Evolutionary conservation across 2,888 invertebrate species (phyloP).

Genomic region (Pinctada fucata): DNA sequence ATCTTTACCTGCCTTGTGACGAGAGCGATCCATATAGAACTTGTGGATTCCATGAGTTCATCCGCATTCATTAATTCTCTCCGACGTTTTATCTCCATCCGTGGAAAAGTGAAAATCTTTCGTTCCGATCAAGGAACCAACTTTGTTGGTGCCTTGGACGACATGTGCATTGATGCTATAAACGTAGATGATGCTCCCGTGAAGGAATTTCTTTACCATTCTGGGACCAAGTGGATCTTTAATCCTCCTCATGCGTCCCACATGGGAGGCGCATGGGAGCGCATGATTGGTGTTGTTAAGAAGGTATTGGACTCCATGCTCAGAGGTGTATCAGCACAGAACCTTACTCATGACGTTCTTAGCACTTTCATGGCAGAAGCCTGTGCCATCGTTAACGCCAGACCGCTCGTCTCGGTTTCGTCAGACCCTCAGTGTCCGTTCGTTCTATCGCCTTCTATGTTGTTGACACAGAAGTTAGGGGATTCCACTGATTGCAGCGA

Average conservation of each 20-base stretch:
- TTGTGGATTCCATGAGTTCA: constrained; percentile 40
- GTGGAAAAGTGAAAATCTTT: constrained; percentile 15
- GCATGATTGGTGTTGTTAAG: constrained; percentile 34
- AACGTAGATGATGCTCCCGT: constrained; percentile 17
- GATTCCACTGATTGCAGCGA: no score
- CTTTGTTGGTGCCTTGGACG: constrained; percentile 23
- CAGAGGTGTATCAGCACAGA: not conserved
- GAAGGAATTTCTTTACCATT: not conserved
- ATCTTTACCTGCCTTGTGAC: constrained; percentile 42
- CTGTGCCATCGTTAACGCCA: constrained; percentile 32
- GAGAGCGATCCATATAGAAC: constrained; percentile 42
- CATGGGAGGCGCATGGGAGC: constrained; percentile 38
- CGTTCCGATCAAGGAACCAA: constrained; percentile 29
- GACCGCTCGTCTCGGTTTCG: constrained; percentile 31
- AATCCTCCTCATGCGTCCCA: no score
- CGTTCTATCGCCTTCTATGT: constrained; percentile 27
- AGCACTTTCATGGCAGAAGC: constrained; percentile 39
- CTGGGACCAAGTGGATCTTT: constrained; percentile 31
- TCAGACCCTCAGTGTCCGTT: constrained; percentile 27
- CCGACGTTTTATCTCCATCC: constrained; percentile 27
- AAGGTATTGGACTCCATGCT: constrained; percentile 35
- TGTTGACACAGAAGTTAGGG: constrained; percentile 32
- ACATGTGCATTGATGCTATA: constrained; percentile 7
- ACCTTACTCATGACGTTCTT: constrained; percentile 41
- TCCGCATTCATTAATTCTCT: constrained; percentile 37